A percentile compares a stretch with the other conserved stretches of the same genome.
Evolutionary conservation across 2,797 vertebrate species (phyloP).

Genomic region (Threskiornis aethiopicus): DNA sequence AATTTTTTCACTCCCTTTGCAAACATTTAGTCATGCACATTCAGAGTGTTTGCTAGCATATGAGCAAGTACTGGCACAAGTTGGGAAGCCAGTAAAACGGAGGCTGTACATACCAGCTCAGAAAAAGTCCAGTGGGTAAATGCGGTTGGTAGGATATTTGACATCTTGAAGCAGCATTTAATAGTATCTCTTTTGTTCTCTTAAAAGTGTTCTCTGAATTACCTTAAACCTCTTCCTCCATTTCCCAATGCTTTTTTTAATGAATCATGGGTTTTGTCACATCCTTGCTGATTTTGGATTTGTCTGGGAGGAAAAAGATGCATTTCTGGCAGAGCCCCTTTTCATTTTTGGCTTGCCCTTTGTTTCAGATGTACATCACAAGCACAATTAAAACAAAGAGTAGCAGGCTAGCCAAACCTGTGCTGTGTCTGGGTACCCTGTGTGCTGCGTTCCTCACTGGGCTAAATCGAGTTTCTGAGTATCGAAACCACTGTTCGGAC

Average conservation of each 20-base stretch:
- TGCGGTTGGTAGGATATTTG: neutral
- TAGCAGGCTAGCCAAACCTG: conserved; percentile 94
- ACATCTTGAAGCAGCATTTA: neutral
- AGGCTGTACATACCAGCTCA: neutral
- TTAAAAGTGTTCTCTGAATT: neutral
- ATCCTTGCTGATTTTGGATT: neutral
- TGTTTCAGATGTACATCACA: conserved; percentile 95
- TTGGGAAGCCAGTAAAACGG: neutral
- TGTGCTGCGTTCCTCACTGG: conserved; percentile 94
- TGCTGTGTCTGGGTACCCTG: conserved; percentile 92
- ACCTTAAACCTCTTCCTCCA: neutral
- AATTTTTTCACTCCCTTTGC: neutral
- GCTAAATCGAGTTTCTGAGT: conserved; percentile 96
- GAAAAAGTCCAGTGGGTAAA: neutral
- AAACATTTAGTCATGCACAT: neutral
- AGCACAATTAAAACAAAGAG: conserved; percentile 98
- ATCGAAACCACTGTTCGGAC: conserved; percentile 95
- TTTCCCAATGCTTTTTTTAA: neutral
- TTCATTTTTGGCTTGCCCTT: neutral
- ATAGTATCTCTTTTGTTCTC: neutral
- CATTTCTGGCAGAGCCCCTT: neutral
- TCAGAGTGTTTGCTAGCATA: neutral
- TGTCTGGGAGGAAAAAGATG: neutral
- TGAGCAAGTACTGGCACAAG: neutral
- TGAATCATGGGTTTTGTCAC: neutral